phyloP scores from a whole-genome alignment of 2,888 invertebrate species.

The Cactoblastis cactorum region DNA sequence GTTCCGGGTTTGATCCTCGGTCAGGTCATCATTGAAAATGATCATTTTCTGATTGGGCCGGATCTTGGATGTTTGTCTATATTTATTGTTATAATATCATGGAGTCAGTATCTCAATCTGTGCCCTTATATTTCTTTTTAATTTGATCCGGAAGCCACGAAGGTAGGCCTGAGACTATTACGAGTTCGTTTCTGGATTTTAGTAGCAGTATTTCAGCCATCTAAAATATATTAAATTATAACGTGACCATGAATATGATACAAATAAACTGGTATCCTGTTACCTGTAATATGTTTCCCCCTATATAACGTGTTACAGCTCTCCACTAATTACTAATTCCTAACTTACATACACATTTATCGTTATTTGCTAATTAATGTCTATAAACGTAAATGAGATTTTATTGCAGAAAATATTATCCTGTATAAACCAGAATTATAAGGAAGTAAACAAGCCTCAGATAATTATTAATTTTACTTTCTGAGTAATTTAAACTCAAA shows the following conservation, averaged over 20 bases:
- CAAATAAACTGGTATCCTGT: not conserved
- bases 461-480: slow-evolving; percentile 7
- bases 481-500: not conserved
- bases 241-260: not conserved
- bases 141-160: too few relatives aligned
- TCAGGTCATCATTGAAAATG: too few relatives aligned
- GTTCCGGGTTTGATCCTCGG: too few relatives aligned
- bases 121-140: too few relatives aligned
- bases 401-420: slow-evolving; percentile 8
- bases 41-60: too few relatives aligned
- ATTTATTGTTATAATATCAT: too few relatives aligned
- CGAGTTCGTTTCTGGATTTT: too few relatives aligned
- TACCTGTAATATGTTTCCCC: not conserved
- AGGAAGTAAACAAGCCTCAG: slow-evolving; percentile 6
- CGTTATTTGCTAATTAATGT: not conserved
- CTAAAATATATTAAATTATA: too few relatives aligned
- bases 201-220: too few relatives aligned
- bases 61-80: too few relatives aligned
- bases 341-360: not conserved
- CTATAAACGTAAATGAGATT: not conserved
- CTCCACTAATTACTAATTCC: not conserved
- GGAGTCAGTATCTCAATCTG: too few relatives aligned
- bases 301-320: not conserved
- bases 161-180: too few relatives aligned
- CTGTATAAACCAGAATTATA: slow-evolving; percentile 6